phyloP scores from a whole-genome alignment of 2,888 invertebrate genomes.

The Drosophila tripunctata region DNA sequence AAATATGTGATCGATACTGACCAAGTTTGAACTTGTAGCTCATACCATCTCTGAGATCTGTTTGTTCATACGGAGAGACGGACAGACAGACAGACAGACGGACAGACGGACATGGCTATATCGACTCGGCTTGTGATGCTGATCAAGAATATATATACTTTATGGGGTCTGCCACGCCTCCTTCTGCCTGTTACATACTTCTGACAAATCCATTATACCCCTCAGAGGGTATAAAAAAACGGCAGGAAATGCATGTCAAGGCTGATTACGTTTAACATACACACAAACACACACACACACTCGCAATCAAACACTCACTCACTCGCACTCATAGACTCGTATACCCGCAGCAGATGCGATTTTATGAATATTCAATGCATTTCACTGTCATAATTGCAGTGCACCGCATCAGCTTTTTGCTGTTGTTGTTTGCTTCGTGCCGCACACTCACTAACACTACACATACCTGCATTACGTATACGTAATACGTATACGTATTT shows the following conservation, averaged over 20 bases:
- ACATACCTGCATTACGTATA: constrained; percentile 31
- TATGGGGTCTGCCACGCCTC: too few species aligned
- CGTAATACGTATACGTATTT: constrained; percentile 12
- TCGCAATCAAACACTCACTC: background rate
- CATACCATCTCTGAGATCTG: too few species aligned
- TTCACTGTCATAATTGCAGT: constrained; percentile 72
- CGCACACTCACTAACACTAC: background rate
- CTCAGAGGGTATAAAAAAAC: too few species aligned
- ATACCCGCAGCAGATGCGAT: constrained; percentile 23
- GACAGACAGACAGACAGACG: too few species aligned
- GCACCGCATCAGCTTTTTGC: constrained; percentile 56
- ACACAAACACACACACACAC: constrained; percentile 12
- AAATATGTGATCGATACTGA: too few species aligned
- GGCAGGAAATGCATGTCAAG: constrained; percentile 71
- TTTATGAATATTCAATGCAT: constrained; percentile 74
- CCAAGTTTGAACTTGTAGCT: too few species aligned
- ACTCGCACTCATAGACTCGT: constrained; percentile 1
- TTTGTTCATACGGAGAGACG: too few species aligned
- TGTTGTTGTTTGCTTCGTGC: constrained; percentile 38
- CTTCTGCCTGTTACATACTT: too few species aligned
- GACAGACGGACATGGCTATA: too few species aligned
- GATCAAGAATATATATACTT: too few species aligned
- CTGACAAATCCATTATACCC: too few species aligned
- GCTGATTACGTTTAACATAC: constrained; percentile 61
- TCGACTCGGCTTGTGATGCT: too few species aligned